A percentile compares a stretch with the other conserved stretches of the same genome.
phyloP scores from a whole-genome alignment of 2,888 invertebrate species.

The Aethes cnicana region DNA sequence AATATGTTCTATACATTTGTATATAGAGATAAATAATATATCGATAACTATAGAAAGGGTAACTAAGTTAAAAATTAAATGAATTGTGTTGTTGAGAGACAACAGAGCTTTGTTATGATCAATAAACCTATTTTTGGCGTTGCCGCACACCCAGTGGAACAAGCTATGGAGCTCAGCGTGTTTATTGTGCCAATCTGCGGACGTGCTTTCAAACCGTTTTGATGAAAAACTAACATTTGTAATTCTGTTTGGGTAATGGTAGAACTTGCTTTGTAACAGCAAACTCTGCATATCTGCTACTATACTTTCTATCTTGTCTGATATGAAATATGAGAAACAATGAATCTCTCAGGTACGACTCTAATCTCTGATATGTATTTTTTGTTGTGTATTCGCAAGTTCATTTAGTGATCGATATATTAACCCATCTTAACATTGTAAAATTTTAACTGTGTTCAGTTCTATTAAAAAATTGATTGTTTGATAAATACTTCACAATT shows the following conservation, averaged over 20 bases:
- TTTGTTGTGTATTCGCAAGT: too few relatives aligned
- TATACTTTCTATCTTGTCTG: too few relatives aligned
- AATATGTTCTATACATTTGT: too few relatives aligned
- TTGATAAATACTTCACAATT: slow-evolving; percentile 43
- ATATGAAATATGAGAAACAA: too few relatives aligned
- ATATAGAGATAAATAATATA: too few relatives aligned
- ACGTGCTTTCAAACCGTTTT: slow-evolving; percentile 13
- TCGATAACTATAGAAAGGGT: background rate
- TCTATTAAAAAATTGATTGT: slow-evolving; percentile 15
- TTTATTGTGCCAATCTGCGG: slow-evolving; percentile 5
- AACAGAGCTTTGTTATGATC: slow-evolving; percentile 24
- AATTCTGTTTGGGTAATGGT: too few relatives aligned
- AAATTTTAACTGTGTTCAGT: background rate
- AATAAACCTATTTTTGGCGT: slow-evolving; percentile 28
- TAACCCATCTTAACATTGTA: background rate
- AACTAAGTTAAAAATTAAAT: slow-evolving; percentile 5
- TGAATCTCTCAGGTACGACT: too few relatives aligned
- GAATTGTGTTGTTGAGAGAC: slow-evolving; percentile 10
- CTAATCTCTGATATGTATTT: too few relatives aligned
- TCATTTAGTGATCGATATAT: too few relatives aligned
- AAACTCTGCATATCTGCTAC: too few relatives aligned
- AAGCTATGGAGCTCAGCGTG: slow-evolving; percentile 14
- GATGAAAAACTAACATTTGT: slow-evolving; percentile 7
- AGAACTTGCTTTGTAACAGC: too few relatives aligned
- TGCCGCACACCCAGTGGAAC: slow-evolving; percentile 13